Percentiles rank a stretch among this genome's conserved stretches.
Evolutionary conservation across 2,888 invertebrate genomes (phyloP).

Genomic region (Drosophila meridionalis): DNA sequence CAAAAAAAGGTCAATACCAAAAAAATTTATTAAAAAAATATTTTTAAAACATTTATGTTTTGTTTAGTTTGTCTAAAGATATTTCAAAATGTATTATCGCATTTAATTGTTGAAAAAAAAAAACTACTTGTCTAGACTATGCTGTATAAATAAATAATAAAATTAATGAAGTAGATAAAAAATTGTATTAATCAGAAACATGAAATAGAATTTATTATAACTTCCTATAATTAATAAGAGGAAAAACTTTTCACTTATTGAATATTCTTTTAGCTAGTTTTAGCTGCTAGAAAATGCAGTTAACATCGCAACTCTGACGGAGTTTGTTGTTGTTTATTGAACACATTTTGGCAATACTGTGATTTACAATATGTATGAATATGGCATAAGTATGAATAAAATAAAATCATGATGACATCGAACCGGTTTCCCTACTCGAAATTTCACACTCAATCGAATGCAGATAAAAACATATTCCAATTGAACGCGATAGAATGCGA

Average conservation of each 20-base stretch:
- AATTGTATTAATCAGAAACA: not conserved
- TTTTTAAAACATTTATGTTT: too few relatives aligned
- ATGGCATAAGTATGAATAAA: constrained; percentile 50
- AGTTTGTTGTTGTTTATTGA: constrained; percentile 8
- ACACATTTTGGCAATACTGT: constrained; percentile 62
- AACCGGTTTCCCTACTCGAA: constrained; percentile 60
- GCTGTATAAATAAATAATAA: not conserved
- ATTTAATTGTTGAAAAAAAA: not conserved
- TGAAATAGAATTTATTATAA: not conserved
- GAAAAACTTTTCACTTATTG: not conserved
- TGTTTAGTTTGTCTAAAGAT: too few relatives aligned
- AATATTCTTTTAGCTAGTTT: not conserved
- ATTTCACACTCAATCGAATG: constrained; percentile 50
- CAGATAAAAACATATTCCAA: constrained; percentile 38
- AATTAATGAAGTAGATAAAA: not conserved
- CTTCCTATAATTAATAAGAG: not conserved
- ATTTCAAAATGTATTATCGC: too few relatives aligned
- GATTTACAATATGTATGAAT: constrained; percentile 33
- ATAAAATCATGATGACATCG: constrained; percentile 72
- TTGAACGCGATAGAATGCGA: constrained; percentile 34
- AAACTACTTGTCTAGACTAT: not conserved
- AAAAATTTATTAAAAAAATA: too few relatives aligned
- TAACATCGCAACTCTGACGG: not conserved
- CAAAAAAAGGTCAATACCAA: too few relatives aligned
- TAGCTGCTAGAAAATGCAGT: not conserved